phyloP scores from a whole-genome alignment of 2,888 invertebrate genomes.

The Thera obeliscata region DNA sequence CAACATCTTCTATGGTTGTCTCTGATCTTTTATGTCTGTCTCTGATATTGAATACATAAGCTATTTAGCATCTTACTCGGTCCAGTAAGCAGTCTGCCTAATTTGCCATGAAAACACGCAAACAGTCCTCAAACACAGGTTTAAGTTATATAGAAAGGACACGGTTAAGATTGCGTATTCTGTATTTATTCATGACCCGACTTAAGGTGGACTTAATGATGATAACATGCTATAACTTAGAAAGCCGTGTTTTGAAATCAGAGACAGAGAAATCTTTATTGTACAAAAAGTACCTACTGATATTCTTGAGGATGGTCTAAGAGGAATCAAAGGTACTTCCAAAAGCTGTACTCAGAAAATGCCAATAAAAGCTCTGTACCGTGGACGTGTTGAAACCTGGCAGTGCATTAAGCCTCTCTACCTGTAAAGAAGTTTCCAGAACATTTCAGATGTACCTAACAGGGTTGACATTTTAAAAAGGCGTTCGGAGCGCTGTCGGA shows the following conservation, averaged over 20 bases:
- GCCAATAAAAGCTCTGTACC: conserved; percentile 13
- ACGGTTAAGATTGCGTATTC: background rate
- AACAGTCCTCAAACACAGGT: conserved; percentile 46
- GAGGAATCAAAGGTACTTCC: background rate
- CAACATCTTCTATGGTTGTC: too few species aligned
- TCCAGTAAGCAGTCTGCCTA: conserved; percentile 60
- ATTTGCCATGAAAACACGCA: conserved; percentile 74
- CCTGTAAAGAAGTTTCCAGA: conserved; percentile 20
- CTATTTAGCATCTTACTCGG: conserved; percentile 63
- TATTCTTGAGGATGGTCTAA: background rate
- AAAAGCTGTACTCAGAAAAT: background rate
- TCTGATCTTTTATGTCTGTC: background rate
- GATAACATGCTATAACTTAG: background rate
- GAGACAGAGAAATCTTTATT: too few species aligned
- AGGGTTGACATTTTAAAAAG: conserved; percentile 28
- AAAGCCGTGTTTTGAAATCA: background rate
- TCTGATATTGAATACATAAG: conserved; percentile 64
- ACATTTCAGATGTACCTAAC: conserved; percentile 25
- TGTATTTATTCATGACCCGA: too few species aligned
- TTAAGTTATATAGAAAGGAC: conserved; percentile 21
- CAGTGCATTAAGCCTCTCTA: conserved; percentile 17
- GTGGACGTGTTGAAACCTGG: background rate
- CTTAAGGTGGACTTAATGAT: too few species aligned
- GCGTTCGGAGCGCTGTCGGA: conserved; percentile 14
- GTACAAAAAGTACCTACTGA: too few species aligned